Evolutionary conservation across 2,797 vertebrate species (phyloP).

Genomic region (Erethizon dorsatum): DNA sequence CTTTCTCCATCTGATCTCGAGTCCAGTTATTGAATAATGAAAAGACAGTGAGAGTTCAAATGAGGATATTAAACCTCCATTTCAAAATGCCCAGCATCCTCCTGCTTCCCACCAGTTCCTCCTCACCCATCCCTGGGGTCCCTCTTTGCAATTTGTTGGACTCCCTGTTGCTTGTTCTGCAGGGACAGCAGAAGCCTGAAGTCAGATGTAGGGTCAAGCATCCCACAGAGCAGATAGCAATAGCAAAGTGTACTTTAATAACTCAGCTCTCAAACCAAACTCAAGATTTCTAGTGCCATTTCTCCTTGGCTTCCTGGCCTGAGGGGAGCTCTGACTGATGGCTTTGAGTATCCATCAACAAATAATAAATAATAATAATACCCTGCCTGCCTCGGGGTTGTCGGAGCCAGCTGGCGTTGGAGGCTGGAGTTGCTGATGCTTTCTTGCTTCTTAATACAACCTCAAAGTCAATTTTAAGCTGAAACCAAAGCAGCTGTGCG

Average conservation of each 20-base stretch:
- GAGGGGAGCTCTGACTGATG: conserved; percentile 77
- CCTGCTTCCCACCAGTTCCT: not conserved
- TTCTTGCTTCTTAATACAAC: conserved; percentile 67
- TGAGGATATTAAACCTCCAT: not conserved
- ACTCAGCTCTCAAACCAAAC: conserved; percentile 60
- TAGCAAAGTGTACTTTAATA: conserved; percentile 78
- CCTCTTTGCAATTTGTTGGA: conserved; percentile 72
- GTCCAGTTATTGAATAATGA: conserved; percentile 20
- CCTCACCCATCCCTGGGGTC: not conserved
- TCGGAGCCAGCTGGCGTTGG: not conserved
- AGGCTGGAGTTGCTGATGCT: conserved; percentile 30
- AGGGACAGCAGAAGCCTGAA: conserved; percentile 66
- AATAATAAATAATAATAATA: conserved; percentile 86
- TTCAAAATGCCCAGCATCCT: not conserved
- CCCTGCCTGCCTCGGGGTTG: conserved; percentile 60
- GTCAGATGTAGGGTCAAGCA: conserved; percentile 79
- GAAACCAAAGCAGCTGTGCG: not conserved
- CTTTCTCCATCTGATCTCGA: conserved; percentile 12
- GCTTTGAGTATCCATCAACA: conserved; percentile 84
- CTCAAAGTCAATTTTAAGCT: conserved; percentile 69
- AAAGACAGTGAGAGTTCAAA: conserved; percentile 6
- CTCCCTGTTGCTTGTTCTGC: conserved; percentile 70
- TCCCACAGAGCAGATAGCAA: conserved; percentile 66
- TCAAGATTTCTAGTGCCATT: conserved; percentile 45
- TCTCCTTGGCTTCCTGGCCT: conserved; percentile 68